Conservation (phyloP, 2,797 vertebrate genomes). For the Sebastes umbrosus region DNA sequence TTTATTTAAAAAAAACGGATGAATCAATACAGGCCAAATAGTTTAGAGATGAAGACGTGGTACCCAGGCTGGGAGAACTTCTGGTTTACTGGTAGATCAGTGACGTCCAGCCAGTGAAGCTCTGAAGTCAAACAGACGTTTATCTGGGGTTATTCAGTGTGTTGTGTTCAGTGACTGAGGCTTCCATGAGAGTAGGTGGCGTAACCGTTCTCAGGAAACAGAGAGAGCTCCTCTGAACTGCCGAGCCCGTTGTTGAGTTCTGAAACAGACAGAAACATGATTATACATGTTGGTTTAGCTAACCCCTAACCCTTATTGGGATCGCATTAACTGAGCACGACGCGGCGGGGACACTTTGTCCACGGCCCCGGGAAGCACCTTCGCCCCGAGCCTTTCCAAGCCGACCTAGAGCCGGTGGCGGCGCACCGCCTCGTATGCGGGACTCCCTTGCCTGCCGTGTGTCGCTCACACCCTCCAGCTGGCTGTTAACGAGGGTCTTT, state of each 20-base stretch:
- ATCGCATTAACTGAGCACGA: background rate
- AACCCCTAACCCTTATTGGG: background rate
- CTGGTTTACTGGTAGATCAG: background rate
- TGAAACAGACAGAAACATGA: slow-evolving; percentile 59
- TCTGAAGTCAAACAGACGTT: background rate
- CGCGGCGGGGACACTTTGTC: too few species aligned
- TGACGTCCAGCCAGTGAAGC: background rate
- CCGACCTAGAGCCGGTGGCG: too few species aligned
- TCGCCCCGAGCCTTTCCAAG: too few species aligned
- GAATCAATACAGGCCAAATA: background rate
- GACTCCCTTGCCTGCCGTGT: too few species aligned
- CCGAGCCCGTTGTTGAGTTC: slow-evolving; percentile 88
- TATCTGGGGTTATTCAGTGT: background rate
- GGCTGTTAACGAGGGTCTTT: too few species aligned
- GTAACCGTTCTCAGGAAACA: slow-evolving; percentile 87
- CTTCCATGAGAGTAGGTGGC: slow-evolving; percentile 79
- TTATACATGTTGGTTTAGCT: too few species aligned
- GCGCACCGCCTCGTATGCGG: too few species aligned
- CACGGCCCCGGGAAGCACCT: too few species aligned
- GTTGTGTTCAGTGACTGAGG: slow-evolving; percentile 59
- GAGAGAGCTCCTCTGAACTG: slow-evolving; percentile 87
- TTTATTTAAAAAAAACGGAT: background rate
- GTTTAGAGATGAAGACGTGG: background rate
- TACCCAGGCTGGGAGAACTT: background rate
- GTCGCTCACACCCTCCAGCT: too few species aligned